A percentile compares a stretch with the other conserved stretches of the same genome.
Evolutionary conservation across 2,113 vertebrate species (phyloP).

Genomic region (Spea bombifrons): DNA sequence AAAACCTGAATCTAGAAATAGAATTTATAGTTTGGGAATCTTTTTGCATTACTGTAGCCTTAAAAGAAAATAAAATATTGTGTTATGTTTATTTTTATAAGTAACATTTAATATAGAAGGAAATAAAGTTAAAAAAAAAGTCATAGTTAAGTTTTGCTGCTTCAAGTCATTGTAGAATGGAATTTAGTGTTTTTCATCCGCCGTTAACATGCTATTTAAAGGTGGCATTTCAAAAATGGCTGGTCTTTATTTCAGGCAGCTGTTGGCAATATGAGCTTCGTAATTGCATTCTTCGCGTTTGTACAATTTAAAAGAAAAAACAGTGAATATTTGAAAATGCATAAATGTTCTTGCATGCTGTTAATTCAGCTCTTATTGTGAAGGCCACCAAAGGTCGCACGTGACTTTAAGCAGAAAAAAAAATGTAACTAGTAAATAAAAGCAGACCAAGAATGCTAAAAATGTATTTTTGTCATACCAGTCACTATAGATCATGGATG

Average conservation of each 20-base stretch:
- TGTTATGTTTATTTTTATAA: too few relatives aligned
- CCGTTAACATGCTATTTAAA: slow-evolving; percentile 49
- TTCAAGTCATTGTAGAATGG: slow-evolving; percentile 47
- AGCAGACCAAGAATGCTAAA: slow-evolving; percentile 23
- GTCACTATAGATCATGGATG: neutral
- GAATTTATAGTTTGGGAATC: too few relatives aligned
- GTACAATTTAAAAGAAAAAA: slow-evolving; percentile 62
- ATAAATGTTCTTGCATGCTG: slow-evolving; percentile 59
- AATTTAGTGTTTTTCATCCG: slow-evolving; percentile 51
- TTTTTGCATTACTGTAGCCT: too few relatives aligned
- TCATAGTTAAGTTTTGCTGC: slow-evolving; percentile 50
- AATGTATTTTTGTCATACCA: neutral
- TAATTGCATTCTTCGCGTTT: slow-evolving; percentile 53
- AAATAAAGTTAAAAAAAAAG: too few relatives aligned
- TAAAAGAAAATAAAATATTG: too few relatives aligned
- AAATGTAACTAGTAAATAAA: slow-evolving; percentile 6
- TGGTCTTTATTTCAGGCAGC: slow-evolving; percentile 58
- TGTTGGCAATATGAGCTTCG: slow-evolving; percentile 64
- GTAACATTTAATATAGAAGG: too few relatives aligned
- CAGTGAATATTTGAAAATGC: slow-evolving; percentile 54
- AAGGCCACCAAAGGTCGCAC: neutral
- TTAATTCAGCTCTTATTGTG: slow-evolving; percentile 42
- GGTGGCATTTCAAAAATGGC: slow-evolving; percentile 51
- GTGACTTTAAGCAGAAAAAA: neutral
- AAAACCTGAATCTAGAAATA: too few relatives aligned